These are phyloP conservation scores for Oryzias celebensis DNA, from an alignment of 2,113 vertebrate genomes.

Conservation along the genomic window DNA sequence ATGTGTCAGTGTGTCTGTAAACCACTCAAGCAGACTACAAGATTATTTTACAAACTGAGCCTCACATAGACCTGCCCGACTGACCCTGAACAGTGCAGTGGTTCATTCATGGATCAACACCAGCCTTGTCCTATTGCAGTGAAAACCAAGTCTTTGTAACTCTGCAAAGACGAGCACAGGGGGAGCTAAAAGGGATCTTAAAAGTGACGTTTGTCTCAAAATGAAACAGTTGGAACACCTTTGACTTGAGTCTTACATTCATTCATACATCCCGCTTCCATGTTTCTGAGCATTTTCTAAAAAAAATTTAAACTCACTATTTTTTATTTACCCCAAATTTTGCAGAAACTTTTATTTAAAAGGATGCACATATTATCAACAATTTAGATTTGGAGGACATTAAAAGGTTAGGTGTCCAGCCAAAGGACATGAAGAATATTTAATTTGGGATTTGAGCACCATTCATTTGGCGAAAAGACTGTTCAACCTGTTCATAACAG, in stretches of 20 bases:
- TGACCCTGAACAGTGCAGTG: slow-evolving; percentile 64
- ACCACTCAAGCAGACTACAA: slow-evolving; percentile 19
- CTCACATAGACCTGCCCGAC: slow-evolving; percentile 40
- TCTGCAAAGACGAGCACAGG: slow-evolving; percentile 26
- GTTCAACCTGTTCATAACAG: too few species aligned
- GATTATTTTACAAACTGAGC: slow-evolving; percentile 55
- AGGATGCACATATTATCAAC: too few species aligned
- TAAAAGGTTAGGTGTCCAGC: too few species aligned
- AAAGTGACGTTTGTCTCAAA: slow-evolving; percentile 20
- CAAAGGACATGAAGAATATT: too few species aligned
- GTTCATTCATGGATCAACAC: slow-evolving; percentile 58
- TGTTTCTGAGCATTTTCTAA: too few species aligned
- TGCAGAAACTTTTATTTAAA: too few species aligned
- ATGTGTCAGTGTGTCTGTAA: slow-evolving; percentile 37
- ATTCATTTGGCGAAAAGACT: too few species aligned
- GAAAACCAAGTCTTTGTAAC: slow-evolving; percentile 55
- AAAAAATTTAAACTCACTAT: too few species aligned
- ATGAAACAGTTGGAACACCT: slow-evolving; percentile 13
- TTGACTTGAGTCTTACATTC: neutral
- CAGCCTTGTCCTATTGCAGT: slow-evolving; percentile 21
- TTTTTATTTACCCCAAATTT: too few species aligned
- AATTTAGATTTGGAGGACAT: too few species aligned
- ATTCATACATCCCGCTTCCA: too few species aligned
- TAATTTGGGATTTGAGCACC: too few species aligned
- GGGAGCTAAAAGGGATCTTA: slow-evolving; percentile 8